A percentile compares a stretch with the other conserved stretches of the same genome.
Evolutionary conservation across 2,113 vertebrate species (phyloP).

Genomic region (Andinoacara biseriatus): DNA sequence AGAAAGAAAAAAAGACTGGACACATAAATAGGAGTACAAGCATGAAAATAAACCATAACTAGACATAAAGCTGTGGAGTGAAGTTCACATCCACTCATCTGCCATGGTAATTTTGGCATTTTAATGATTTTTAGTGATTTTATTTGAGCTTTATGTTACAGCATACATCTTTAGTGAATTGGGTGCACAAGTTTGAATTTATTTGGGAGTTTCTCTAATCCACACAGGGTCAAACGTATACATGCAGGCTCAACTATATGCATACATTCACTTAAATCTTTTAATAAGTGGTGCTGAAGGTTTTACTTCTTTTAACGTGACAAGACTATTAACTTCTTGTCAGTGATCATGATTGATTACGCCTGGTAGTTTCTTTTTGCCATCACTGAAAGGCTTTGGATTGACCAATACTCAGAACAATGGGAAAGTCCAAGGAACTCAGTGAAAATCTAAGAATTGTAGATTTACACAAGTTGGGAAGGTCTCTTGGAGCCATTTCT

Average conservation of each 20-base stretch:
- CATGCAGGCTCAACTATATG: neutral
- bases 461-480: too few species aligned
- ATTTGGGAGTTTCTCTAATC: neutral
- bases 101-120: neutral
- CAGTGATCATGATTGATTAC: neutral
- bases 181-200: neutral
- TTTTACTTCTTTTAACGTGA: too few species aligned
- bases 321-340: too few species aligned
- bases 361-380: neutral
- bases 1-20: neutral
- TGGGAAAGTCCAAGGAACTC: accelerated
- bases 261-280: neutral
- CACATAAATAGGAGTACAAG: neutral
- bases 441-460: too few species aligned
- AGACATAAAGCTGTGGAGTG: neutral
- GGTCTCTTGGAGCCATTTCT: neutral
- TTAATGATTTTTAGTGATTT: neutral
- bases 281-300: neutral
- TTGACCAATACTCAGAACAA: neutral
- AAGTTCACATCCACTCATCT: neutral
- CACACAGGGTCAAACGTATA: neutral
- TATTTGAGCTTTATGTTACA: neutral
- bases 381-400: neutral
- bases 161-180: neutral
- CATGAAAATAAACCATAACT: neutral